Conservation (phyloP, 2,888 invertebrate genomes). For the Calameuta idolon region DNA sequence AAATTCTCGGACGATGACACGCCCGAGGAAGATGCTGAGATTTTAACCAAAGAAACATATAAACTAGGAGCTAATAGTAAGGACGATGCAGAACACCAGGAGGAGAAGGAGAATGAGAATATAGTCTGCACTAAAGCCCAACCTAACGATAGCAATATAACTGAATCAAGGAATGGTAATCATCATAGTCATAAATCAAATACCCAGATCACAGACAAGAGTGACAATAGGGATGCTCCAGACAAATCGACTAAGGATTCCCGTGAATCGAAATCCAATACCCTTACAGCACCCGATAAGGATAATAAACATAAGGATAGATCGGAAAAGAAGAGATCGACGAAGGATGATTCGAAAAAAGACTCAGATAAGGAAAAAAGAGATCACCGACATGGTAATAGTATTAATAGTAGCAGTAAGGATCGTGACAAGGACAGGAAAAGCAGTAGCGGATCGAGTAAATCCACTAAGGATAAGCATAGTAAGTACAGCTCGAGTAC, state of each 20-base stretch:
- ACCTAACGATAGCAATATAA: not conserved
- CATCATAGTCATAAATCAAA: not conserved
- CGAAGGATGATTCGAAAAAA: constrained; percentile 19
- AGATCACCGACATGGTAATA: constrained; percentile 28
- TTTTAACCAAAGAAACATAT: constrained; percentile 47
- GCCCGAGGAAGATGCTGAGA: constrained; percentile 53
- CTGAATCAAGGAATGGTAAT: not conserved
- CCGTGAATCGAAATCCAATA: not conserved
- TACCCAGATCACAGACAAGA: not conserved
- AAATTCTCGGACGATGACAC: constrained; percentile 57
- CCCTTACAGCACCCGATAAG: not conserved
- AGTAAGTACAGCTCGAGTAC: constrained; percentile 41
- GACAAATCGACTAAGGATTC: not conserved
- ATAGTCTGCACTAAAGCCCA: not conserved
- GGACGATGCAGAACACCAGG: constrained; percentile 21
- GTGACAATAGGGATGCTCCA: not conserved
- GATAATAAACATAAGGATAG: not conserved
- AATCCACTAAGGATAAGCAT: constrained; percentile 57
- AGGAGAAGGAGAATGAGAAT: constrained; percentile 33
- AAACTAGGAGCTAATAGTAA: not conserved
- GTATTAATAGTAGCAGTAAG: constrained; percentile 23
- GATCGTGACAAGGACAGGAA: constrained; percentile 34
- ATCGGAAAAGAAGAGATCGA: not conserved
- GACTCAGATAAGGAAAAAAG: constrained; percentile 31
- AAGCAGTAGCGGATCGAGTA: constrained; percentile 41